Percentiles rank a stretch among this genome's conserved stretches.
phyloP scores from a whole-genome alignment of 2,797 vertebrate genomes.

The Delichon dasypus region DNA sequence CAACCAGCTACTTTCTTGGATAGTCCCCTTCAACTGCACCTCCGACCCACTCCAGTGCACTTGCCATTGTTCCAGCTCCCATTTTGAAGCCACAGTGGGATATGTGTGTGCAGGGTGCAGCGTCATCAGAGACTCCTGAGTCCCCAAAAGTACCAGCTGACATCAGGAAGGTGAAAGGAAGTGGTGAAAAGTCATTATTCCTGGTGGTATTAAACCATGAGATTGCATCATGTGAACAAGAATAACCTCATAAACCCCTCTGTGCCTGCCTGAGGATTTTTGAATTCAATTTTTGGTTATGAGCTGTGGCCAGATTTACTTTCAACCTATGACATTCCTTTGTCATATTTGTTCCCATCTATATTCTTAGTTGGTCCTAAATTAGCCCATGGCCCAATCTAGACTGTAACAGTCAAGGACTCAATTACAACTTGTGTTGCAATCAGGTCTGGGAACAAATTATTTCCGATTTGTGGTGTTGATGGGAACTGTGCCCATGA shows the following conservation, averaged over 20 bases:
- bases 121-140: not conserved
- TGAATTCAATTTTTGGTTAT: not conserved
- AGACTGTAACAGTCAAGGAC: constrained; percentile 43
- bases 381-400: constrained; percentile 44
- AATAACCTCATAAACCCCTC: not conserved
- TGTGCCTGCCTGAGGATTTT: constrained; percentile 31
- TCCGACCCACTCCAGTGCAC: not conserved
- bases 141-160: not conserved
- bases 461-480: constrained; percentile 55
- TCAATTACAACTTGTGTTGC: constrained; percentile 53
- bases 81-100: not conserved
- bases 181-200: not conserved
- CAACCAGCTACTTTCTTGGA: not conserved
- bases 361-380: constrained; percentile 43
- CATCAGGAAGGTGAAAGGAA: constrained; percentile 9
- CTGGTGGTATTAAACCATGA: not conserved
- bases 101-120: rapidly evolving
- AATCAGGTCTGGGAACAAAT: constrained; percentile 65
- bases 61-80: not conserved
- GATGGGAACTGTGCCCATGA: constrained; percentile 48
- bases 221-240: not conserved
- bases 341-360: constrained; percentile 40
- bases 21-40: not conserved
- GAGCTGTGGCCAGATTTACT: constrained; percentile 26
- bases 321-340: constrained; percentile 34